These are phyloP conservation scores for Abrostola triplasia DNA, from an alignment of 2,888 invertebrate genomes.

Conservation along the genomic window DNA sequence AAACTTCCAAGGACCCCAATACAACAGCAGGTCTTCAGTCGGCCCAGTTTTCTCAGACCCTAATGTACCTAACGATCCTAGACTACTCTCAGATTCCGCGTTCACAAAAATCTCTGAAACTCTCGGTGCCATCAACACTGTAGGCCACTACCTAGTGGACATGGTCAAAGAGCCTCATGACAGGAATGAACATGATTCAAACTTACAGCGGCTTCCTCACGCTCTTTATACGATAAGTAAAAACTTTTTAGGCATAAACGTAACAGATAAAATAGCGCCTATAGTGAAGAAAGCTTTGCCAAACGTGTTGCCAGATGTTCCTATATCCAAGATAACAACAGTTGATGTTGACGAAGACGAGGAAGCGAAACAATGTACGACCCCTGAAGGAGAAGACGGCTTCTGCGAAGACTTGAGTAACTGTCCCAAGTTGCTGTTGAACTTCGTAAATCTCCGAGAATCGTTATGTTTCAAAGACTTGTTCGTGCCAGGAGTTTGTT, in stretches of 20 bases:
- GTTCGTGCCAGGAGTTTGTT: conserved; percentile 97
- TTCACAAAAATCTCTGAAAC: conserved; percentile 90
- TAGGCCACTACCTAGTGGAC: conserved; percentile 95
- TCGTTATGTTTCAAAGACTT: conserved; percentile 97
- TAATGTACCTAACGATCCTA: conserved; percentile 78
- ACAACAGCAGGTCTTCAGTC: conserved; percentile 66
- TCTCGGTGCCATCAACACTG: conserved; percentile 94
- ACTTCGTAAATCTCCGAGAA: conserved; percentile 93
- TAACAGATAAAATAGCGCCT: conserved; percentile 94
- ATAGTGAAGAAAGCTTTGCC: conserved; percentile 87
- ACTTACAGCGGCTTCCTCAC: conserved; percentile 88
- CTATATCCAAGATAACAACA: conserved; percentile 80
- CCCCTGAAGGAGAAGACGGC: conserved; percentile 93
- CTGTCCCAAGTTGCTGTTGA: conserved; percentile 94
- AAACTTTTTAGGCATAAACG: conserved; percentile 92
- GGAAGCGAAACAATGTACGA: conserved; percentile 91
- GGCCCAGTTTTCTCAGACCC: conserved; percentile 63
- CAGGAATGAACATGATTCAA: conserved; percentile 79
- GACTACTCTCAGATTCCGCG: conserved; percentile 89
- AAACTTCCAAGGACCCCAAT: conserved; percentile 59
- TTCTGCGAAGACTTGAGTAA: conserved; percentile 96
- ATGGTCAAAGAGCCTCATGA: conserved; percentile 89
- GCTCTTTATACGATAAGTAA: conserved; percentile 94
- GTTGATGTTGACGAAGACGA: conserved; percentile 77
- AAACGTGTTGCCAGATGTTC: conserved; percentile 80